Base-by-base conservation (phyloP, 2,113 vertebrate genomes). In the Xenotilapia flavipinnis region DNA sequence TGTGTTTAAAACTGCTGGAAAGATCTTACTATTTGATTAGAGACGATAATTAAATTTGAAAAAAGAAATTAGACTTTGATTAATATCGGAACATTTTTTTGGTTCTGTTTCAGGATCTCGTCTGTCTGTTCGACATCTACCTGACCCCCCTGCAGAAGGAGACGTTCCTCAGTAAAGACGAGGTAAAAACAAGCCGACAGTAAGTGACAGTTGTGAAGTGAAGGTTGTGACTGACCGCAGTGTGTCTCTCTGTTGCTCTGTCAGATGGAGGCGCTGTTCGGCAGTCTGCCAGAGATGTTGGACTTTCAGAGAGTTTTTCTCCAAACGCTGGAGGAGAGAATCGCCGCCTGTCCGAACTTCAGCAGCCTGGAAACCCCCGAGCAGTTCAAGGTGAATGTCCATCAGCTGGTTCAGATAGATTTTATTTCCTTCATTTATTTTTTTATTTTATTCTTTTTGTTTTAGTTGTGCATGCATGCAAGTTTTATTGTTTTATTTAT, bases 251-350 rank as follows among this genome's bases (percentile, higher is more conserved):
- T 65, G 60, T 65, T 17, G 2, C 17, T 54, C 75, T 51, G 7
- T 13, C 83, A 99, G 98, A 98, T 98, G 98, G 98, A 99, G 87
- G 98, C 97, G 5, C 93, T 99, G 87, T 99, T 99, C 4, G 98
- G 98, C 56, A 98, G 98, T 51, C 93, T 99, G 89, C 98, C 98
- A 1, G 98, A 98, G 94, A 98, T 99, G 98, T 90, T 99, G 87
- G 97, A 98, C 90, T 99, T 99, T 92, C 98, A 99, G 93, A 98
- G 97, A 88, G 97, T 98, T 56, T 99, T 99, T 88, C 95, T 99
- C 62, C 98, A 99, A 90, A 99, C 98, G 1, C 94, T 99, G 87
- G 98, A 99, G 91, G 97, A 99, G 73, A 97, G 97, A 55, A 97
- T 99, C 90, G 95, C 97, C 1, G 96, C 96, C 4, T 97, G 97